Evolutionary conservation across 1,140 invertebrate genomes (phyloP), one percentile per base, ranked within the genome.

Genomic region (Drosophila bipectinata): DNA sequence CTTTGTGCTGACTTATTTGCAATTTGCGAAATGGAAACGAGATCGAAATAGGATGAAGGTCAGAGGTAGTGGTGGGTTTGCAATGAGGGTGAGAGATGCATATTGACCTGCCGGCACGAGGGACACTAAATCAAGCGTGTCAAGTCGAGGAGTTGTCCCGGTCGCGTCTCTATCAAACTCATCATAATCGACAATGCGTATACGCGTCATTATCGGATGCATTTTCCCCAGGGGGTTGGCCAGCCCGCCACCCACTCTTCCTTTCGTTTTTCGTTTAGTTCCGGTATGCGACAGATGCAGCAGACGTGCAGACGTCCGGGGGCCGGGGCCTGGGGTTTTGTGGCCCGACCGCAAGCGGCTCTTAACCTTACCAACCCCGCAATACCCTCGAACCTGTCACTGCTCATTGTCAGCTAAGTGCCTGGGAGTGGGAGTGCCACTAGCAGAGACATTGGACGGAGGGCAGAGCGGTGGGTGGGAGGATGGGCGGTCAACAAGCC

Each of bases 351-450:
- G 63, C 83, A 87, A 88, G 83, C 76, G 83, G 75, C 72, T 88
- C 83, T 76, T 64, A 32, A 49, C 49, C 24, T 44, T 30, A 15
- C 57, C 53, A 14, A 24, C 60, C 18, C 57, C 18, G n/a, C 44
- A 28, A 51, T 61, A 15, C 59, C 48, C 55, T 53, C 54, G 37
- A 41, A 59, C 72, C 83, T 89, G 83, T 88, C 82, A 88, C 71
- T 82, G 79, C 82, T 88, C 82, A 87, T 87, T 87, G 82, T 87
- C 82, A 72, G 75, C 83, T 82, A 88, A 88, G 82, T 88, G 82
- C 67, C 59, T 66, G 56, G 45, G 39, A 39, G 74, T 47, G 64
- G 59, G 44, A 26, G 51, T 58, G 10, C 10, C 34, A 37, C 34
- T 47, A 21, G 18, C 44, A 47, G 34, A 24, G n/a, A 37, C 34